These are phyloP conservation scores for Prorops nasuta DNA, from an alignment of 1,140 invertebrate species.

Conservation along the genomic window DNA sequence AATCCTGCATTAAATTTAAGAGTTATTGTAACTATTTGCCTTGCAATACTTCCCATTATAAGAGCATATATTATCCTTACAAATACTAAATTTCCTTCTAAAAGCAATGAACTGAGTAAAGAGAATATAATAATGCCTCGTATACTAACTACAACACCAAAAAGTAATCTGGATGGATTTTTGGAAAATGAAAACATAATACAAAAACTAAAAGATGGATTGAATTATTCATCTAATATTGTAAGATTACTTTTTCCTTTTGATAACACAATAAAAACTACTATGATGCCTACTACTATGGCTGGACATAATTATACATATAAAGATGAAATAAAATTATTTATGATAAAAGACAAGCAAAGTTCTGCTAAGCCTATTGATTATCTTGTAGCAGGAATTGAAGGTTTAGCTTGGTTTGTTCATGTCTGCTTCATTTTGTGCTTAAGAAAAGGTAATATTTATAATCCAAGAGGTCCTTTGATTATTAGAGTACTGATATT, in stretches of 20 bases:
- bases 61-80: slow-evolving; percentile 63
- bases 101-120: background rate
- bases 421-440: slow-evolving; percentile 74
- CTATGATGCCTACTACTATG: background rate
- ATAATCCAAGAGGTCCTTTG: slow-evolving; percentile 71
- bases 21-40: slow-evolving; percentile 60
- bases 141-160: background rate
- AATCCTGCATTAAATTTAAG: slow-evolving; percentile 64
- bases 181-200: slow-evolving; percentile 13
- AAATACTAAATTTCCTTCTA: slow-evolving; percentile 30
- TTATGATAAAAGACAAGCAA: slow-evolving; percentile 26
- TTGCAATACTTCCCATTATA: slow-evolving; percentile 66
- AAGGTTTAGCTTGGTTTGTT: slow-evolving; percentile 74
- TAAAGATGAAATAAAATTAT: slow-evolving; percentile 5
- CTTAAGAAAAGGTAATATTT: slow-evolving; percentile 63
- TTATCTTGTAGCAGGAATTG: slow-evolving; percentile 67
- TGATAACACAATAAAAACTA: background rate
- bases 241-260: slow-evolving; percentile 18
- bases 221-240: slow-evolving; percentile 20
- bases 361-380: slow-evolving; percentile 60
- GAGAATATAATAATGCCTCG: background rate
- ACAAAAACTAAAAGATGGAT: slow-evolving; percentile 15
- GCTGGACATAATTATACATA: no score
- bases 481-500: slow-evolving; percentile 57
- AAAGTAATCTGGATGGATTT: background rate